Conservation (phyloP, 2,113 vertebrate species). For the Myxocyprinus asiaticus region DNA sequence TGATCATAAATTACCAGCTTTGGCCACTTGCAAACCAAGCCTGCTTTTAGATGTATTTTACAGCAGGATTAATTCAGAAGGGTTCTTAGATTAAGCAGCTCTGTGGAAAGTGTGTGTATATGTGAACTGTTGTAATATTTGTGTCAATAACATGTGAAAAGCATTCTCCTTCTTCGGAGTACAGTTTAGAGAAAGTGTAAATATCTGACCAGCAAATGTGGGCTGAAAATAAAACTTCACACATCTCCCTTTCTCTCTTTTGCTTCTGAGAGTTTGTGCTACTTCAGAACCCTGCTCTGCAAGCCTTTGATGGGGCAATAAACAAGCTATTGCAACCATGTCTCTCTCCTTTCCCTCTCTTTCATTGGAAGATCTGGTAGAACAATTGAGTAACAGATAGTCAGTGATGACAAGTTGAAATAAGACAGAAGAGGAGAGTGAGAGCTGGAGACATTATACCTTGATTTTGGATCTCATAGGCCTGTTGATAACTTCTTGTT, state of each 20-base stretch:
- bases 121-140: neutral
- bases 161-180: slow-evolving; percentile 1
- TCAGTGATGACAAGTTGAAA: neutral
- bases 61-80: neutral
- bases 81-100: neutral
- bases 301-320: too few relatives aligned
- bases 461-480: neutral
- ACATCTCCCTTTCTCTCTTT: neutral
- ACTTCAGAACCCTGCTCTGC: too few relatives aligned
- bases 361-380: too few relatives aligned
- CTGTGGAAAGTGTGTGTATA: neutral
- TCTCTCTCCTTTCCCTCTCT: too few relatives aligned
- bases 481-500: neutral
- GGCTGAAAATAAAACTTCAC: neutral
- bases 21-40: neutral
- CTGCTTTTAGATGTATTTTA: neutral
- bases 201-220: neutral
- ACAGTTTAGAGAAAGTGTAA: slow-evolving; percentile 19
- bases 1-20: neutral
- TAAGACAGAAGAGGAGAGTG: neutral
- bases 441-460: neutral
- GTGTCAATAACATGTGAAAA: slow-evolving; percentile 27
- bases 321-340: too few relatives aligned
- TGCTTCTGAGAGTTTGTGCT: neutral
- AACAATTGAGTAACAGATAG: neutral